Evolutionary conservation across 2,888 invertebrate genomes (phyloP), one percentile per base, ranked within the genome.

Genomic region (Mamestra brassicae): DNA sequence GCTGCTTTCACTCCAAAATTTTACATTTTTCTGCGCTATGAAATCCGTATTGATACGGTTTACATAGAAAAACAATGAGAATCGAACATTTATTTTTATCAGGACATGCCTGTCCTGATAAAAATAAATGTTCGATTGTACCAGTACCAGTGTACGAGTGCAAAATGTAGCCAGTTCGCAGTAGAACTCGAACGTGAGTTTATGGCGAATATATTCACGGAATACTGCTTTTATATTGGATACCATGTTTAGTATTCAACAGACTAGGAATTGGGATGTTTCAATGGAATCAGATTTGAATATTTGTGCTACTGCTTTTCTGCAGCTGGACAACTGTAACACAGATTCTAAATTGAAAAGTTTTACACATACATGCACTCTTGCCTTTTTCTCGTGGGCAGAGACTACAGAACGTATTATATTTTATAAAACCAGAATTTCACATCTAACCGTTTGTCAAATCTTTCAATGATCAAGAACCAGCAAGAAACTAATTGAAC

Each of bases 211-310:
- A 62, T 75, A 65, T 78, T 55, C n/a, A 78, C 55, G 17, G 81
- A 76, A 76, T 58, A 67, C 57, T 62, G 61, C 52, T 75, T 81
- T 78, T 75, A 62, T 75, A 81, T 81, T 81, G 66, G 76, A 65
- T 65, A 3, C 55, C 2, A 10, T 45, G 55, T 74, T 80, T 62
- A 81, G 50, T 81, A 81, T 80, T 75, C 75, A 81, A 57, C 38
- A 34, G 63, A 74, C 58, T 54, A 60, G 55, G 38, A 80, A 81
- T 81, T 52, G 38, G 45, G 36, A 57, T 75, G 45, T 75, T 75
- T 52, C 45, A 66, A 62, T 57, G 81, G 66, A 78, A 75, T 47
- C 76, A 26, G 60, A 55, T 45, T 74, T 47, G 42, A 64, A 63
- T 54, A n/a, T 80, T 47, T 80, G 4, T 8, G 45, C 38, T 34